Evolutionary conservation across 2,888 invertebrate genomes (phyloP).

Genomic region (Alentia gelatinosa): DNA sequence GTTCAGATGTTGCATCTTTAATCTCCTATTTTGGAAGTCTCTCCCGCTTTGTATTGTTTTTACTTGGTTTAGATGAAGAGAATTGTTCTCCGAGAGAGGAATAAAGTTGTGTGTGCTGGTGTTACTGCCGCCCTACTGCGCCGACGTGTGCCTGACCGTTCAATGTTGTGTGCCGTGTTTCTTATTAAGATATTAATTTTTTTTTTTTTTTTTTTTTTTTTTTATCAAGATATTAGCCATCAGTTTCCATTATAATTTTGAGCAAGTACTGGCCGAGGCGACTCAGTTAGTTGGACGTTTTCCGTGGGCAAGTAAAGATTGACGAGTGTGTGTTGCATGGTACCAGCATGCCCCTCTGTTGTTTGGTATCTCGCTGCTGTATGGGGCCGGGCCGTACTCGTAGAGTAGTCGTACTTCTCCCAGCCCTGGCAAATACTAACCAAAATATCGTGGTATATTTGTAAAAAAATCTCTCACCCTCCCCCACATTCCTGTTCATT

Average conservation of each 20-base stretch:
- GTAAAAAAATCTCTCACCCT: no score
- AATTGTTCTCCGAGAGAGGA: not conserved
- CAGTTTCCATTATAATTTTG: not conserved
- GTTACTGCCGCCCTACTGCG: not conserved
- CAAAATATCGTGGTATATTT: no score
- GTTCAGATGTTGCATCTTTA: not conserved
- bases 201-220: not conserved
- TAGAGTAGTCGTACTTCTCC: not conserved
- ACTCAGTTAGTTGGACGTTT: not conserved
- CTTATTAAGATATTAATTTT: not conserved
- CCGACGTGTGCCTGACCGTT: not conserved
- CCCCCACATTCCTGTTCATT: no score
- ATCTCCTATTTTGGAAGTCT: not conserved
- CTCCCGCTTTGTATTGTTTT: not conserved
- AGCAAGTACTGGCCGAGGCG: not conserved
- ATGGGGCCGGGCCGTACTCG: not conserved
- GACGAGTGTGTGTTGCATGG: slow-evolving; percentile 26
- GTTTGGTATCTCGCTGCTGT: not conserved
- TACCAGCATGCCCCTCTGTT: not conserved
- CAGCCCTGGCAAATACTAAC: no score
- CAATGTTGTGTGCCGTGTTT: slow-evolving; percentile 43
- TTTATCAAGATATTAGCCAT: not conserved
- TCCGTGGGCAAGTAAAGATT: slow-evolving; percentile 46
- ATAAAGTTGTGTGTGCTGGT: slow-evolving; percentile 2
- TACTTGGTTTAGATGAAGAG: not conserved